Conservation (phyloP, 1,140 invertebrate species). For the Lithobius niger region DNA sequence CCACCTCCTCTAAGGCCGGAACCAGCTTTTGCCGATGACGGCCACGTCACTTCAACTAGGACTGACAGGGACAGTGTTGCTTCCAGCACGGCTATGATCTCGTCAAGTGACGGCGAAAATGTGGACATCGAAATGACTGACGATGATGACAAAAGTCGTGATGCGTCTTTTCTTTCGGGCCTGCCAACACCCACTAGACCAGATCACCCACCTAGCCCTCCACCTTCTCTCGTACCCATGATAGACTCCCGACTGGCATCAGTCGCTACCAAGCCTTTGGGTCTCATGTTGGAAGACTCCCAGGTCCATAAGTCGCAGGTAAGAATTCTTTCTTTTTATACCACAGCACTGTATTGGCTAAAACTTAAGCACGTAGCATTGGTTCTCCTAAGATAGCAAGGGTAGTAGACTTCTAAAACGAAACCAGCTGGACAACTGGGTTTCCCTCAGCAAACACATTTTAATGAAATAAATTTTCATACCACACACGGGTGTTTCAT, state of each 20-base stretch:
- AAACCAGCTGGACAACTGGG: too few species aligned
- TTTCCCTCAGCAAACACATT: too few species aligned
- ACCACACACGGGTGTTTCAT: too few species aligned
- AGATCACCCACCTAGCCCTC: not conserved
- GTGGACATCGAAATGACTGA: constrained; percentile 47
- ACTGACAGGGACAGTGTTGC: constrained; percentile 1
- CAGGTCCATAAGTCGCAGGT: too few species aligned
- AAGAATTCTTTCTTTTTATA: too few species aligned
- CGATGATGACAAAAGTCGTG: constrained; percentile 27
- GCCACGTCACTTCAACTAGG: not conserved
- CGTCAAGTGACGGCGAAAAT: constrained; percentile 37
- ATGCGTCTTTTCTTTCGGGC: not conserved
- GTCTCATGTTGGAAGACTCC: too few species aligned
- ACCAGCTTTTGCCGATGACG: not conserved
- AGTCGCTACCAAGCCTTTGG: not conserved
- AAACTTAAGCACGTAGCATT: too few species aligned
- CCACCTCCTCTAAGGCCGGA: not conserved
- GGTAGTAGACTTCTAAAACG: too few species aligned
- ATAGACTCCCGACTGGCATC: not conserved
- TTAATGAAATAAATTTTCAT: too few species aligned
- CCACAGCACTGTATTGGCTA: too few species aligned
- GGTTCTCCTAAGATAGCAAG: too few species aligned
- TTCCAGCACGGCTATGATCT: not conserved
- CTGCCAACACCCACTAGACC: not conserved
- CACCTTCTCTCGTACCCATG: constrained; percentile 2